Evolutionary conservation across 1,140 invertebrate species (phyloP).

Genomic region (Dermatophagoides farinae): DNA sequence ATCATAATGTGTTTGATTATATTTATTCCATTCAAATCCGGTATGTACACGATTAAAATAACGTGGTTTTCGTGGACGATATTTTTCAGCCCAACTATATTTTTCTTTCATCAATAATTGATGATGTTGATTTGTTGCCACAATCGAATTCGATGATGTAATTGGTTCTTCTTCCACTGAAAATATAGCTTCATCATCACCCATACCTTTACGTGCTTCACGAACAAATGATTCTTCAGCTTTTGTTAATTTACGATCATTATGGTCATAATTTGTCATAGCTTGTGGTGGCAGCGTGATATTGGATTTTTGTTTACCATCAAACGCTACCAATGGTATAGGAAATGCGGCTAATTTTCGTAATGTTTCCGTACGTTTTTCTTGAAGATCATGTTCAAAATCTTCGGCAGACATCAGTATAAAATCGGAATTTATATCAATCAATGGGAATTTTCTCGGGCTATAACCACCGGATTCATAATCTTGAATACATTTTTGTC

Average conservation of each 20-base stretch:
- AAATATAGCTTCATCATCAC: constrained; percentile 64
- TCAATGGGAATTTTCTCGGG: constrained; percentile 43
- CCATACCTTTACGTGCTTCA: constrained; percentile 70
- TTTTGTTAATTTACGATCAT: constrained; percentile 21
- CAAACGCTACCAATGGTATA: background rate
- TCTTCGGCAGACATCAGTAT: constrained; percentile 55
- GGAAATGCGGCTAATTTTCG: background rate
- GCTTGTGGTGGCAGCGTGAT: too few species aligned
- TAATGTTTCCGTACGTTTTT: constrained; percentile 32
- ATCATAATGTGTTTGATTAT: constrained; percentile 99
- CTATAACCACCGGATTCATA: constrained; percentile 64
- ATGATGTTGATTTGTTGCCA: constrained; percentile 33
- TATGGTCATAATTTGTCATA: background rate
- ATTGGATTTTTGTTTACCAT: background rate
- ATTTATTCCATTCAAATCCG: constrained; percentile 99
- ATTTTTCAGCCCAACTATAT: constrained; percentile 94
- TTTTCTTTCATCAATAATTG: constrained; percentile 13
- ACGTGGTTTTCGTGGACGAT: constrained; percentile 81
- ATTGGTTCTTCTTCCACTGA: constrained; percentile 52
- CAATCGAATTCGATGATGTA: background rate
- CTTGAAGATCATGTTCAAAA: constrained; percentile 50
- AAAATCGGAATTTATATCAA: constrained; percentile 58
- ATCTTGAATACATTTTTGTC: constrained; percentile 29
- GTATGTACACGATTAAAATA: constrained; percentile 77
- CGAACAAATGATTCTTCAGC: constrained; percentile 37